Conservation (phyloP, 2,888 invertebrate genomes). For the Oscheius sp. region DNA sequence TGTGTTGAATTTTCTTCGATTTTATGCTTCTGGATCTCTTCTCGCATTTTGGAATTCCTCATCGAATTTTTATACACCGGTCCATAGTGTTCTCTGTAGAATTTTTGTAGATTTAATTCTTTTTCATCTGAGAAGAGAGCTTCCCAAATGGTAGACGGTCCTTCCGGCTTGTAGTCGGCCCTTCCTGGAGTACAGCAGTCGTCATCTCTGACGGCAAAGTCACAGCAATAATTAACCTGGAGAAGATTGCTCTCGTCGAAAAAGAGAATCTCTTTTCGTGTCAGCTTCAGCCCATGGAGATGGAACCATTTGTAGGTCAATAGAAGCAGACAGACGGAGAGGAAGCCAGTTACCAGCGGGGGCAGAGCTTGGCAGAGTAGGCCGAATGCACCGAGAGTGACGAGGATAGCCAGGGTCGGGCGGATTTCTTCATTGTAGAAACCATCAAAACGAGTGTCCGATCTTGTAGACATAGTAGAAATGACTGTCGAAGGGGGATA, state of each 20-base stretch:
- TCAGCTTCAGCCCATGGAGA: slow-evolving; percentile 13
- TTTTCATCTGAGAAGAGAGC: slow-evolving; percentile 6
- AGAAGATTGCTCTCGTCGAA: slow-evolving; percentile 24
- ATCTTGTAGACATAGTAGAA: not conserved
- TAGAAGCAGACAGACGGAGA: not conserved
- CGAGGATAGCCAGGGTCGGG: not conserved
- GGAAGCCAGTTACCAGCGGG: not conserved
- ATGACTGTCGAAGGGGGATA: no score
- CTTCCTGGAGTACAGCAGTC: slow-evolving; percentile 13
- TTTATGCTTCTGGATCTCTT: not conserved
- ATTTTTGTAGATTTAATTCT: slow-evolving; percentile 19
- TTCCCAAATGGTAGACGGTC: slow-evolving; percentile 6
- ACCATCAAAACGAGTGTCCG: not conserved
- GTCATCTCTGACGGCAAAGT: not conserved
- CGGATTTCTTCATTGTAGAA: slow-evolving; percentile 17
- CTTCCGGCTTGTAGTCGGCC: not conserved
- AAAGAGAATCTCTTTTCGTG: slow-evolving; percentile 11
- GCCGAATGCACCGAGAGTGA: not conserved
- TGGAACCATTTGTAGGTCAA: slow-evolving; percentile 16
- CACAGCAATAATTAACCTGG: not conserved
- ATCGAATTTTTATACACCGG: not conserved
- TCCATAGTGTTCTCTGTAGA: slow-evolving; percentile 15
- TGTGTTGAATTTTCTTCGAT: not conserved
- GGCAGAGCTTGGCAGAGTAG: not conserved
- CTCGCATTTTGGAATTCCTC: not conserved